Percentiles rank a stretch among this genome's conserved stretches.
Conservation (phyloP, 2,888 invertebrate genomes). For the Dilophus febrilis region DNA sequence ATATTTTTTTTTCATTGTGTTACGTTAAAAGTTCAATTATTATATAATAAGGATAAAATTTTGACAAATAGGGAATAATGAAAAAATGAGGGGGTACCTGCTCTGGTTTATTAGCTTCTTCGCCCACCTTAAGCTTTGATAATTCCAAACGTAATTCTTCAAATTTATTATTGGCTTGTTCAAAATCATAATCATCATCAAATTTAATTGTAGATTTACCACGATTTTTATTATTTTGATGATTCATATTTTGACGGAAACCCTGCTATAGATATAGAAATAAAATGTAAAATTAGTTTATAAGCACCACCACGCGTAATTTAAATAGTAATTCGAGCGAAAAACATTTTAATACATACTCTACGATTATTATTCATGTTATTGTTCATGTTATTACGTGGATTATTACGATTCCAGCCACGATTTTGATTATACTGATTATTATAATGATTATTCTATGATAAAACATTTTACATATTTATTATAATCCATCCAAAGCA, state of each 20-base stretch:
- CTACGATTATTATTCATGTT: constrained; percentile 27
- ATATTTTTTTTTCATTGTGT: no score
- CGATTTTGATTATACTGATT: constrained; percentile 18
- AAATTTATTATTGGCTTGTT: constrained; percentile 94
- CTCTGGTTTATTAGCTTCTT: constrained; percentile 35
- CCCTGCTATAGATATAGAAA: no score
- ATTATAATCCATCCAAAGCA: background rate
- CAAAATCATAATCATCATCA: constrained; percentile 96
- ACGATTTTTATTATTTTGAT: constrained; percentile 35
- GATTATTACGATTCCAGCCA: constrained; percentile 21
- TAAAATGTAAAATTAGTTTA: no score
- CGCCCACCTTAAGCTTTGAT: constrained; percentile 63
- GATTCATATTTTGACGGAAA: constrained; percentile 33
- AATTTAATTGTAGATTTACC: constrained; percentile 66
- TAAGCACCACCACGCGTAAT: constrained; percentile 21
- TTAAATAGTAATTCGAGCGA: background rate
- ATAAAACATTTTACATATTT: constrained; percentile 1
- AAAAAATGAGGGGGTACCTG: constrained; percentile 20
- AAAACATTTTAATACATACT: constrained; percentile 9
- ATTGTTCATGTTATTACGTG: constrained; percentile 19
- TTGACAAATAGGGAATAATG: constrained; percentile 3
- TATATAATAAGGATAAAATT: no score
- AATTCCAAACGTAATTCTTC: constrained; percentile 78
- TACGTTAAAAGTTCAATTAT: no score
- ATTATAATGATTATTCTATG: constrained; percentile 23